Conservation (phyloP, 2,797 vertebrate genomes). For the Argentina silus region DNA sequence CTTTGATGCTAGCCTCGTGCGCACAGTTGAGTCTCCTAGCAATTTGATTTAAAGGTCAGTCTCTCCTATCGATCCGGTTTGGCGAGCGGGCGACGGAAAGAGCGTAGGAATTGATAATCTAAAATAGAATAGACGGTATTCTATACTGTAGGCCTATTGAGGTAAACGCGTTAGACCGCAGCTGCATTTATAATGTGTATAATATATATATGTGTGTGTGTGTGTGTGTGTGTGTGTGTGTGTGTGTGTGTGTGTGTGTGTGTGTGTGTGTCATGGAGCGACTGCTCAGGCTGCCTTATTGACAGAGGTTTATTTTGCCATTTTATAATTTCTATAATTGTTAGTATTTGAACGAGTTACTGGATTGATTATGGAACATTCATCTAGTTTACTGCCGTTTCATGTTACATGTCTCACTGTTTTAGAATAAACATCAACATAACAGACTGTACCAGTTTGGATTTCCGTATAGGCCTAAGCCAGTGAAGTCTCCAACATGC, state of each 20-base stretch:
- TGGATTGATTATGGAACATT: too few relatives aligned
- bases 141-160: slow-evolving; percentile 66
- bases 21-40: slow-evolving; percentile 76
- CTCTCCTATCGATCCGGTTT: slow-evolving; percentile 81
- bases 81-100: slow-evolving; percentile 73
- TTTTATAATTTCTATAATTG: not conserved
- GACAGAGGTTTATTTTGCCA: not conserved
- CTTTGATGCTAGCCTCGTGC: slow-evolving; percentile 70
- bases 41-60: slow-evolving; percentile 86
- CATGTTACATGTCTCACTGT: not conserved
- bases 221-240: slow-evolving; percentile 13
- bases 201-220: slow-evolving; percentile 30
- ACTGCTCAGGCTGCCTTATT: not conserved
- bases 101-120: slow-evolving; percentile 79
- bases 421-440: not conserved
- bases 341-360: too few relatives aligned
- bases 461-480: slow-evolving; percentile 31
- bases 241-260: slow-evolving; percentile 14
- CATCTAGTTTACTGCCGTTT: too few relatives aligned
- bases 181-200: slow-evolving; percentile 70
- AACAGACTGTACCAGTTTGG: not conserved
- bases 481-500: slow-evolving; percentile 7
- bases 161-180: slow-evolving; percentile 46
- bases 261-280: slow-evolving; percentile 2
- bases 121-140: slow-evolving; percentile 77